Conservation (phyloP, 30 jellyfish, hydroid and myxozoan species). For the Aurelia sp. region DNA sequence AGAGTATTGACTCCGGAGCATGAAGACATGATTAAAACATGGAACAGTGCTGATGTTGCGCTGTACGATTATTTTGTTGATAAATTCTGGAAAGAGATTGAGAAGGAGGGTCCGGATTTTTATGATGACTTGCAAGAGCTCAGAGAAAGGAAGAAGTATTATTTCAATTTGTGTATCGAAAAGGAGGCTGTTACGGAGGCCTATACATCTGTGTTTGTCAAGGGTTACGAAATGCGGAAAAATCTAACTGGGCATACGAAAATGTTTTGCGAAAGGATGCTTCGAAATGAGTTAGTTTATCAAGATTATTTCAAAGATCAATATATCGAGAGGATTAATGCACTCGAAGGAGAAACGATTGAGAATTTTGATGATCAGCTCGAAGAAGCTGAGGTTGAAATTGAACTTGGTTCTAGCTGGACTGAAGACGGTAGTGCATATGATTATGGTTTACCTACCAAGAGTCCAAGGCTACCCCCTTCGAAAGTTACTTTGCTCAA, state of each 20-base stretch:
- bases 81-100: constrained; percentile 89
- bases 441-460: constrained; percentile 63
- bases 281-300: constrained; percentile 78
- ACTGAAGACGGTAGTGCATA: constrained; percentile 49
- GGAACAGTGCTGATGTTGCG: constrained; percentile 96
- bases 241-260: constrained; percentile 67
- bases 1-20: constrained; percentile 67
- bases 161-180: constrained; percentile 74
- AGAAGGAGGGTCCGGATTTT: constrained; percentile 92
- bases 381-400: constrained; percentile 77
- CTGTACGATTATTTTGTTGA: constrained; percentile 80
- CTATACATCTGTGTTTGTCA: constrained; percentile 84
- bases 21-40: constrained; percentile 57
- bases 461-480: constrained; percentile 42
- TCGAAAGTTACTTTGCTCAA: constrained; percentile 27
- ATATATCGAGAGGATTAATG: constrained; percentile 28
- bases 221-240: constrained; percentile 88
- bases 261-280: constrained; percentile 84
- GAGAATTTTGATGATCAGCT: constrained; percentile 76
- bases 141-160: constrained; percentile 66
- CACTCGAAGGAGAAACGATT: constrained; percentile 80
- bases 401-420: constrained; percentile 42
- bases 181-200: constrained; percentile 93
- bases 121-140: constrained; percentile 85
- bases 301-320: constrained; percentile 75